Base-by-base conservation (phyloP, 1,140 invertebrate genomes). In the Hylaeus volcanicus region DNA sequence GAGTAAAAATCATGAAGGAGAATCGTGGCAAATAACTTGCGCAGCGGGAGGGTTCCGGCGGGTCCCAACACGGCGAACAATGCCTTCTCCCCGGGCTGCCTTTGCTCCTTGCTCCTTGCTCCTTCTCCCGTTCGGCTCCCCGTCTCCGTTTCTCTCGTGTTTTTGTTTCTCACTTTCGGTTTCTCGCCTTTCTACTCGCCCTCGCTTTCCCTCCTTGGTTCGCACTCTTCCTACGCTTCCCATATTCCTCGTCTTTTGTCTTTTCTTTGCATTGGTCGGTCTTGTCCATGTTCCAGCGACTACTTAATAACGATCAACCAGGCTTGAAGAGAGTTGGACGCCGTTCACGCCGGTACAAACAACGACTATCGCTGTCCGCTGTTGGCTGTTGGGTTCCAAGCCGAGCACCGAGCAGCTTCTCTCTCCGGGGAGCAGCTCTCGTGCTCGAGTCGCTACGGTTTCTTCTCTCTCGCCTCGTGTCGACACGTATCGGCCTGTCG, bases 21-120 rank as follows among this genome's bases (percentile, higher is more conserved):
- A 89, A 92, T 93, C 89, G 88, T 89, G 89, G 85, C 87, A 89
- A 92, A 92, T 92, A 92, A 91, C 88, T 91, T 85, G 89, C 91
- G 72, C 91, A 92, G 91, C 89, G 81, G 92, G 92, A 87, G 88
- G 87, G 82, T 86, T 77, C 74, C 68, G 65, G 78, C 74, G 79
- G 80, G 74, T 64, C 77, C 26, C 75, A 73, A 79, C 60, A 66
- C 76, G 75, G 56, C 82, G 86, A 89, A 89, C 88, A 89, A 89
- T 89, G 83, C 88, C 88, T 80, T 82, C 80, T 65, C 71, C 58
- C 60, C 37, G 43, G 1, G 39, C 26, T 55, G 9, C 12, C 58
- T 69, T 56, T 15, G 9, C 56, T 56, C 60, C n/a, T 4, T 5
- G 72, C 8, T 14, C 63, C 48, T 26, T 11, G 26, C 26, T 56